phyloP scores from a whole-genome alignment of 2,888 invertebrate species.

The Falcaria lacertinaria region DNA sequence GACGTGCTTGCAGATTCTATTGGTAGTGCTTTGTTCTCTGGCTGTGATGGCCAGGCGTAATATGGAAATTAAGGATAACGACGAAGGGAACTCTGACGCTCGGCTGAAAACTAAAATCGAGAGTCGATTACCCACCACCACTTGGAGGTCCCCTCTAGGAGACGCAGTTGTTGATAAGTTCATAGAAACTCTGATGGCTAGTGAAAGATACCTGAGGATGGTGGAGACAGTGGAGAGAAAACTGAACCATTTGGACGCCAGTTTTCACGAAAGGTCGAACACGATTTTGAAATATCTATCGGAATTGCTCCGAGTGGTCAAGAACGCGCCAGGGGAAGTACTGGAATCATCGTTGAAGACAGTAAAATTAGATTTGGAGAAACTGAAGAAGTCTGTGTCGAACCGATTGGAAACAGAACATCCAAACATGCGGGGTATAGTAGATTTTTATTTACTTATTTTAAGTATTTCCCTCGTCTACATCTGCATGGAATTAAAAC shows the following conservation, averaged over 20 bases:
- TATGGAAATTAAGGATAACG: neutral
- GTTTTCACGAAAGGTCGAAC: conserved; percentile 50
- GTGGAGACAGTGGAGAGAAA: conserved; percentile 55
- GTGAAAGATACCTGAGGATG: conserved; percentile 58
- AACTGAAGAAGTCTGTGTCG: conserved; percentile 32
- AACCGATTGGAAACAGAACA: conserved; percentile 17
- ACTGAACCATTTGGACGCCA: conserved; percentile 47
- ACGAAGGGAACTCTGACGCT: conserved; percentile 8
- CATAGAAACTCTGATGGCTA: conserved; percentile 56
- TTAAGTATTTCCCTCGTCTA: too few relatives aligned
- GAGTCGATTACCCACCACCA: conserved; percentile 21
- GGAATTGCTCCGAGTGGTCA: conserved; percentile 45
- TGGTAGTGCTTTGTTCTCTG: neutral
- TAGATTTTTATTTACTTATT: neutral
- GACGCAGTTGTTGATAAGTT: conserved; percentile 59
- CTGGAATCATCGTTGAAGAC: conserved; percentile 32
- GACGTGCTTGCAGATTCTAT: neutral
- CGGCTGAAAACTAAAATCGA: conserved; percentile 3
- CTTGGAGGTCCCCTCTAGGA: conserved; percentile 20
- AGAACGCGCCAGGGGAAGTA: conserved; percentile 26
- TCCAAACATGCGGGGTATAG: conserved; percentile 42
- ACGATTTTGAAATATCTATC: conserved; percentile 52
- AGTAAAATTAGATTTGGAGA: conserved; percentile 42
- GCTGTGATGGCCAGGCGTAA: neutral
- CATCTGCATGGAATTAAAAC: too few relatives aligned